phyloP scores from a whole-genome alignment of 2,797 vertebrate species.

The Margarornis squamiger region DNA sequence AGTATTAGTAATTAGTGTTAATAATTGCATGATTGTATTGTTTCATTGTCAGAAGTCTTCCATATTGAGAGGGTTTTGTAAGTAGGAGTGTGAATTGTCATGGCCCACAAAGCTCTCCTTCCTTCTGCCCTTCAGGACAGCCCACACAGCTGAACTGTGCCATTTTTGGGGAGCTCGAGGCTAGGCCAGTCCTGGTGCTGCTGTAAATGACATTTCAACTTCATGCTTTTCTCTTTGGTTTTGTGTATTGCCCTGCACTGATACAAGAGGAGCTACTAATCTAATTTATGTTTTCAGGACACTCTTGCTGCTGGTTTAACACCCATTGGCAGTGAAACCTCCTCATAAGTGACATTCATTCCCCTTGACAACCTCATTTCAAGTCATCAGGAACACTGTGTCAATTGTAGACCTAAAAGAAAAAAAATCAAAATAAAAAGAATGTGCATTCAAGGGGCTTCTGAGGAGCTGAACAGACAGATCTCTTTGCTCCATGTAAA shows the following conservation, averaged over 20 bases:
- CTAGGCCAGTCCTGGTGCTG: not conserved
- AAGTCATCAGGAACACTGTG: not conserved
- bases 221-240: not conserved
- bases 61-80: not conserved
- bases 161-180: not conserved
- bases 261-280: not conserved
- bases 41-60: not conserved
- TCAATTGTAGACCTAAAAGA: not conserved
- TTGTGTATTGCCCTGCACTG: not conserved
- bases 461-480: not conserved
- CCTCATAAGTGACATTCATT: not conserved
- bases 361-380: not conserved
- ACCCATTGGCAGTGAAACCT: not conserved
- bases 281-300: not conserved
- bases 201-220: not conserved
- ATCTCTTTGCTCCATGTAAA: slow-evolving; percentile 4
- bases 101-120: not conserved
- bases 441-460: not conserved
- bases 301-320: not conserved
- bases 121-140: not conserved
- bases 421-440: not conserved
- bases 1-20: not conserved
- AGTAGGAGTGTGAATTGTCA: not conserved
- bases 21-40: not conserved
- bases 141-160: no score